Evolutionary conservation across 2,113 vertebrate species (phyloP), one percentile per base, ranked within the genome.

Genomic region (Labeo catla): DNA sequence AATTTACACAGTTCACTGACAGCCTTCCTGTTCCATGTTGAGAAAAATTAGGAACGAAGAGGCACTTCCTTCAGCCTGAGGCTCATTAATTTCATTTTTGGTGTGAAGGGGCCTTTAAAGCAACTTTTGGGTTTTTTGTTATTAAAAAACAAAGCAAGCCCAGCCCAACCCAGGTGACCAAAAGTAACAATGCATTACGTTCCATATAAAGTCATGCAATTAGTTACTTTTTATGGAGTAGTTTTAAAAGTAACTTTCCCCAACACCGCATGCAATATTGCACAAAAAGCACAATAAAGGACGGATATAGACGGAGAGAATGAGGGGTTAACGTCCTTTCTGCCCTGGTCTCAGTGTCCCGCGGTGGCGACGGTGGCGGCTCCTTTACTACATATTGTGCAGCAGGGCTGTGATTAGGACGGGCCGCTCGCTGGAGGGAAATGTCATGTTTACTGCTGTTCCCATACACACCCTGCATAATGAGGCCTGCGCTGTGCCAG

Each of bases 391-490:
- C 87, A 91, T 90, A 93, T 92, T 92, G 92, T 91, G 91, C 84
- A 87, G 87, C 89, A 95, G 92, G 92, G 91, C 91, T 95, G 92
- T 94, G 88, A 95, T 95, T 95, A 94, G 90, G 91, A 89, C 47
- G 82, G 91, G 94, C 89, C 81, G 57, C 92, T 91, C 90, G 91
- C 89, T 91, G 87, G 90, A 91, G 87, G 72, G 88, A 93, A 94
- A 93, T 92, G 90, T 92, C 91, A 93, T 92, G 91, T 93, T 94
- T 93, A 91, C 91, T 88, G 88, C 90, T 84, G 90, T 93, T 93
- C 93, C 92, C 91, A 92, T 87, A 95, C 93, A 94, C 93, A 93
- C 93, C 93, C 94, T 92, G 92, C 89, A 87, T 94, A 93, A 94
- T 91, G 90, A 94, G 92, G 82, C 84, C 81, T 36, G 61, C 70